These are phyloP conservation scores for Cryptotermes secundus DNA, from an alignment of 1,140 invertebrate genomes.

Conservation along the genomic window DNA sequence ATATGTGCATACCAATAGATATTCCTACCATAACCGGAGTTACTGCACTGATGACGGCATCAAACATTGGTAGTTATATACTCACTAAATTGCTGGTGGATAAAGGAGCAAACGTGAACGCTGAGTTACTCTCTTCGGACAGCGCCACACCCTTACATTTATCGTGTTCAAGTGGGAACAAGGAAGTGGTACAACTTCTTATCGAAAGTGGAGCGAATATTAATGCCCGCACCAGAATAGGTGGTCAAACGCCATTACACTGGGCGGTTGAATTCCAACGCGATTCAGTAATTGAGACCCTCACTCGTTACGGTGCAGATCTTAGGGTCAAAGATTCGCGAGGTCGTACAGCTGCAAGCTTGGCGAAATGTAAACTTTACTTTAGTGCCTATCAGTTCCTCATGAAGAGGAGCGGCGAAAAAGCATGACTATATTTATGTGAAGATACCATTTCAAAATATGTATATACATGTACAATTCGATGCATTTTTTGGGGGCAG, in stretches of 20 bases:
- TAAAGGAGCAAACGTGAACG: neutral
- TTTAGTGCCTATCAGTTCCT: too few relatives aligned
- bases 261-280: neutral
- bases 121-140: too few relatives aligned
- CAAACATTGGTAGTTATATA: neutral
- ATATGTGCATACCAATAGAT: neutral
- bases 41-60: neutral
- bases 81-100: neutral
- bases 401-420: too few relatives aligned
- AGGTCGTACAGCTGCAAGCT: neutral
- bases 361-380: too few relatives aligned
- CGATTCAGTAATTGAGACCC: neutral
- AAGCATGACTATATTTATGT: too few relatives aligned
- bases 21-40: neutral
- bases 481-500: too few relatives aligned
- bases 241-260: neutral
- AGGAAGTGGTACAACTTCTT: neutral
- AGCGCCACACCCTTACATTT: neutral
- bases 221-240: neutral
- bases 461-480: too few relatives aligned
- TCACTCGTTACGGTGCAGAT: neutral
- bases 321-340: neutral
- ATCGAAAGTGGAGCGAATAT: neutral
- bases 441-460: too few relatives aligned
- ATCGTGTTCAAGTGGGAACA: neutral